Evolutionary conservation across 2,888 invertebrate genomes (phyloP), one percentile per base, ranked within the genome.

Genomic region (Erebia epiphron): DNA sequence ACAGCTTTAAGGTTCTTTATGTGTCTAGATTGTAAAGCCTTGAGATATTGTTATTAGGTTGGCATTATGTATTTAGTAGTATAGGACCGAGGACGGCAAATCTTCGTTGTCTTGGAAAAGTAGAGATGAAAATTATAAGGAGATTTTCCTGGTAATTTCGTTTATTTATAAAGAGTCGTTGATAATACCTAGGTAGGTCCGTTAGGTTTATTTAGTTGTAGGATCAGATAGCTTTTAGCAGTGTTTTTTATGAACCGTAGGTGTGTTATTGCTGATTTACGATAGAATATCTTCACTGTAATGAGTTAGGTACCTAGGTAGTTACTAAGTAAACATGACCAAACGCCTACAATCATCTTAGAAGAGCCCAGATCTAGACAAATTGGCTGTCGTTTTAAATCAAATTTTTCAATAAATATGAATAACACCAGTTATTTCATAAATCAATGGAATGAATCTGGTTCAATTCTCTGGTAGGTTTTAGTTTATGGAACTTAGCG

Each of bases 1-100:
- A 41, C 52, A 61, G 54, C 61, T 21, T 56, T 13, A 16, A 60
- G 62, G 57, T 54, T 67, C n/a, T 67, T 58, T 66, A 56, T 66
- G 56, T 16, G 56, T 66, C 56, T 66, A 66, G 65, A 13, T 54
- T 52, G 49, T 13, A 46, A 43, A 49, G 43, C 43, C 61, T 43
- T 49, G 21, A 49, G 49, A 49, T 62, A 62, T 62, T 62, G 21
- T 62, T 61, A 58, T 58, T 60, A 43, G 61, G 16, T 16, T 60
- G 60, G 43, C 35, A 58, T 58, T 58, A 21, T 35, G 41, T 43
- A 18, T 54, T 16, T 16, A 18, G 9, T 18, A 9, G 18, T 26
- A 3, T 11, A 16, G 18, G 18, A 16, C 54, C 2, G 10, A 16
- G 18, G 18, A 16, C 54, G 10, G 10, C 54, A 54, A 54, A 54